Evolutionary conservation across 2,113 vertebrate species (phyloP).

Genomic region (Ia io): DNA sequence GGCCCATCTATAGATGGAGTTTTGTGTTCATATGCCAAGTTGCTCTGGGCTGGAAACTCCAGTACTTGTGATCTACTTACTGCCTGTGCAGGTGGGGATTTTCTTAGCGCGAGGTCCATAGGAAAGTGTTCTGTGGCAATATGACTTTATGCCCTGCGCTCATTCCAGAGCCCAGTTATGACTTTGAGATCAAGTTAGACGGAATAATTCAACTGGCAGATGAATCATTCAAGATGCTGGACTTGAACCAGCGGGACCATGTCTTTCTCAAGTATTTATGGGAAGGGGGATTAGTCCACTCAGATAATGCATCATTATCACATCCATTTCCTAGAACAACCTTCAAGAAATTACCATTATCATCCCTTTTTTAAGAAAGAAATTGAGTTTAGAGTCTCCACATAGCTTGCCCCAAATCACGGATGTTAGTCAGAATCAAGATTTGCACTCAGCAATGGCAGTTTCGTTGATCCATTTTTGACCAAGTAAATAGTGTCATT

Average conservation of each 20-base stretch:
- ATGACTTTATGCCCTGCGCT: conserved; percentile 10
- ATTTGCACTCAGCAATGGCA: not conserved
- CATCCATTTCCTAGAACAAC: not conserved
- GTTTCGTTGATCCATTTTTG: not conserved
- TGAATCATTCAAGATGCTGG: conserved; percentile 51
- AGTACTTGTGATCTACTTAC: conserved; percentile 50
- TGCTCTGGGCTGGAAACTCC: conserved; percentile 27
- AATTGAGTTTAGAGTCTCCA: not conserved
- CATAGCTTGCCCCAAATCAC: not conserved
- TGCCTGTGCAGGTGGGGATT: conserved; percentile 16
- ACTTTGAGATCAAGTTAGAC: conserved; percentile 19
- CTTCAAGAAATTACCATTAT: not conserved
- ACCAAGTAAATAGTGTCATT: not conserved
- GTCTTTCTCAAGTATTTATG: conserved; percentile 46
- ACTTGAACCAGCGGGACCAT: conserved; percentile 23
- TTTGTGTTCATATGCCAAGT: conserved; percentile 31
- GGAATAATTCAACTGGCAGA: not conserved
- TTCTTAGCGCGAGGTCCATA: conserved; percentile 46
- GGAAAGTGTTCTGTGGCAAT: conserved; percentile 34
- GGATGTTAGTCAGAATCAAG: not conserved
- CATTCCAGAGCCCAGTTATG: conserved; percentile 50
- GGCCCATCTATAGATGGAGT: conserved; percentile 27
- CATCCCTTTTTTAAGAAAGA: not conserved
- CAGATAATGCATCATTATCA: not conserved
- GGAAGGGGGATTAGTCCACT: not conserved